Evolutionary conservation across 1,140 invertebrate species (phyloP).

Genomic region (Macrosteles quadrilineatus): DNA sequence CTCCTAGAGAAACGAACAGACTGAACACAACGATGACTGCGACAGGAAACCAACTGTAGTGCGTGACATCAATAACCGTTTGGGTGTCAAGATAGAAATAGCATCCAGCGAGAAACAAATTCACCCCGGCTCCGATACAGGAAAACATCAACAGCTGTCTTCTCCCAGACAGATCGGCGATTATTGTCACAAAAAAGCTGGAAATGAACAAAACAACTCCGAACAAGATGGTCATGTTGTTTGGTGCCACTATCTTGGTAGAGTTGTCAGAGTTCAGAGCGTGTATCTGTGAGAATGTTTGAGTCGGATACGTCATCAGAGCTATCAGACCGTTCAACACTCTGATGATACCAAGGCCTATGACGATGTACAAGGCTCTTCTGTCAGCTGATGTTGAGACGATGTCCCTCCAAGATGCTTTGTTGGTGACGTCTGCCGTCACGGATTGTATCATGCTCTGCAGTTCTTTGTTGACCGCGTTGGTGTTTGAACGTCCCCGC

Average conservation of each 20-base stretch:
- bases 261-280: background rate
- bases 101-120: conserved; percentile 43
- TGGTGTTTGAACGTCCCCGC: conserved; percentile 48
- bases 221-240: conserved; percentile 33
- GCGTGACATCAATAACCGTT: conserved; percentile 43
- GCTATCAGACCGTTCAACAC: conserved; percentile 38
- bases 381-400: conserved; percentile 28
- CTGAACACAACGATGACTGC: conserved; percentile 19
- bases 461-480: conserved; percentile 34
- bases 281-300: conserved; percentile 33
- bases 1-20: conserved; percentile 29
- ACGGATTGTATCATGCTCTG: conserved; percentile 34
- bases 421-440: conserved; percentile 18
- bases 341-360: conserved; percentile 33
- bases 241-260: conserved; percentile 24
- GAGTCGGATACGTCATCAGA: conserved; percentile 38
- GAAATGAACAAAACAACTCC: conserved; percentile 47
- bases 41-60: conserved; percentile 28
- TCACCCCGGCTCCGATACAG: conserved; percentile 39
- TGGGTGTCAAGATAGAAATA: conserved; percentile 53
- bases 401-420: conserved; percentile 34
- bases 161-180: conserved; percentile 49
- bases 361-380: conserved; percentile 37
- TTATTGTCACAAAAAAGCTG: conserved; percentile 45
- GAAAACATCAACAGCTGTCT: conserved; percentile 57